Conservation (phyloP, 2,888 invertebrate genomes). For the Agrypnus murinus region DNA sequence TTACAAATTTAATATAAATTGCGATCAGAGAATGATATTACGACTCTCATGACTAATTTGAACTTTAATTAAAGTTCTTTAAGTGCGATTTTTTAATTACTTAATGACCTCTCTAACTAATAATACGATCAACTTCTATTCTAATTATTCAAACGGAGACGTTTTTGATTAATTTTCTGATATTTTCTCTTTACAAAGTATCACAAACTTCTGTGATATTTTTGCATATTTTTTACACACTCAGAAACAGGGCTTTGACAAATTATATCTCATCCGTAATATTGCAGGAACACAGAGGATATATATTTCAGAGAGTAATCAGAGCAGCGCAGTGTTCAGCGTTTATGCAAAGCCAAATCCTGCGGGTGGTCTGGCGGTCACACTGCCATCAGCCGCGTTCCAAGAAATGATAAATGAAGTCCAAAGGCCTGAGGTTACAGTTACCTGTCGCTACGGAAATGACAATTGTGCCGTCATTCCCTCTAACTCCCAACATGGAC, state of each 20-base stretch:
- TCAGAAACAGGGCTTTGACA: conserved; percentile 6
- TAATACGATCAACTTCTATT: too few species aligned
- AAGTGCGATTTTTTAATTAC: too few species aligned
- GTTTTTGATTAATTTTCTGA: too few species aligned
- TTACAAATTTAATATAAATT: too few species aligned
- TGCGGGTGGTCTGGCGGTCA: conserved; percentile 34
- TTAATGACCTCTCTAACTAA: too few species aligned
- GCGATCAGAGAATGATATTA: too few species aligned
- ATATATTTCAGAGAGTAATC: conserved; percentile 32
- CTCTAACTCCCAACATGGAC: neutral
- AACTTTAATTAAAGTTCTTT: too few species aligned
- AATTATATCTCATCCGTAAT: conserved; percentile 22
- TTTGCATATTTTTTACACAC: neutral
- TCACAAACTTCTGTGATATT: neutral
- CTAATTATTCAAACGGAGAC: too few species aligned
- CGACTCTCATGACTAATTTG: too few species aligned
- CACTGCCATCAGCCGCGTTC: conserved; percentile 30
- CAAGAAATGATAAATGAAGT: conserved; percentile 40
- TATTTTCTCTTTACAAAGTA: too few species aligned
- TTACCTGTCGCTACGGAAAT: conserved; percentile 27
- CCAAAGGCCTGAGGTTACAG: conserved; percentile 26
- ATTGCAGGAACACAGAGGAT: conserved; percentile 15
- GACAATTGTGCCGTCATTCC: conserved; percentile 19
- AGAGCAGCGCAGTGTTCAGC: conserved; percentile 19
- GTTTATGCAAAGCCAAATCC: conserved; percentile 39